Evolutionary conservation across 2,113 vertebrate species (phyloP).

Genomic region (Dunckerocampus dactyliophorus): DNA sequence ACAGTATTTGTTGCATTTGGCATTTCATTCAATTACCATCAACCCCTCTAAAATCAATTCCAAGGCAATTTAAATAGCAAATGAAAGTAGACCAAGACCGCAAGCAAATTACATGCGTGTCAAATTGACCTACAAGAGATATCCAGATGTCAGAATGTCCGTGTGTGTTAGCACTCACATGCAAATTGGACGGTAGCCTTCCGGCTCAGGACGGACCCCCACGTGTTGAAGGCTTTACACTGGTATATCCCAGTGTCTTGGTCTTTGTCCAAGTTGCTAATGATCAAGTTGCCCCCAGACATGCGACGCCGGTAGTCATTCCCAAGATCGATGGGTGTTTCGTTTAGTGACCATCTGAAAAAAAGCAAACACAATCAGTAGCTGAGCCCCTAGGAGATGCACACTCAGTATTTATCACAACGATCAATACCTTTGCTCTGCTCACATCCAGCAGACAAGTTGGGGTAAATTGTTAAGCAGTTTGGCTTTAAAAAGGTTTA

Average conservation of each 20-base stretch:
- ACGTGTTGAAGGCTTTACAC: slow-evolving; percentile 73
- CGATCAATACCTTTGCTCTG: slow-evolving; percentile 59
- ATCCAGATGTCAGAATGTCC: slow-evolving; percentile 20
- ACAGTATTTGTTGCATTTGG: slow-evolving; percentile 61
- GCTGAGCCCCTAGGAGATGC: slow-evolving; percentile 52
- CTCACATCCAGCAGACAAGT: slow-evolving; percentile 50
- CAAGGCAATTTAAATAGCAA: slow-evolving; percentile 30
- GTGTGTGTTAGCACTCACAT: slow-evolving; percentile 73
- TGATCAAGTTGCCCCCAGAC: slow-evolving; percentile 79
- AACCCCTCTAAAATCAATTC: slow-evolving; percentile 54
- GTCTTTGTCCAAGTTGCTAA: slow-evolving; percentile 75
- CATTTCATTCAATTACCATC: slow-evolving; percentile 62
- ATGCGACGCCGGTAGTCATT: slow-evolving; percentile 76
- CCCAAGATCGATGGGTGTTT: slow-evolving; percentile 77
- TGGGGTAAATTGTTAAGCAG: slow-evolving; percentile 4
- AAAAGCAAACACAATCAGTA: slow-evolving; percentile 80
- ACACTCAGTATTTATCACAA: slow-evolving; percentile 58
- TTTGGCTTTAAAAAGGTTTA: no score
- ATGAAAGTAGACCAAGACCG: background rate
- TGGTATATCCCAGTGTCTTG: slow-evolving; percentile 80
- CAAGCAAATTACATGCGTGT: slow-evolving; percentile 16
- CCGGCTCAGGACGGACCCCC: slow-evolving; percentile 77
- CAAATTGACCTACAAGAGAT: slow-evolving; percentile 10
- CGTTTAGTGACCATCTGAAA: slow-evolving; percentile 85
- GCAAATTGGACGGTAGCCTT: slow-evolving; percentile 81